These are phyloP conservation scores for Bruchidius siliquastri DNA, from an alignment of 2,888 invertebrate species.

Conservation along the genomic window DNA sequence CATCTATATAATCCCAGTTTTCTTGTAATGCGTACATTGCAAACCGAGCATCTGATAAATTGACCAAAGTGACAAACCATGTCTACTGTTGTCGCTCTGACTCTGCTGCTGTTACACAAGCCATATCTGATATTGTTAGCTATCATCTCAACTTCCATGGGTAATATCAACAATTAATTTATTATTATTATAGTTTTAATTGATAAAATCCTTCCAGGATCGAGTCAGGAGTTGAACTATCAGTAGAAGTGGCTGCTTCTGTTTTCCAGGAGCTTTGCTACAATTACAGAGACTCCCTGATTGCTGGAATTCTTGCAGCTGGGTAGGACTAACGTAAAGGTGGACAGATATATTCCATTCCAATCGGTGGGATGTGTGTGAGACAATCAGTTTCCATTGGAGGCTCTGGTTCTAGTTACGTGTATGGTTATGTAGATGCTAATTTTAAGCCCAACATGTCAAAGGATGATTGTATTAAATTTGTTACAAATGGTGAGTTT, in stretches of 20 bases:
- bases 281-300: conserved; percentile 88
- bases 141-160: conserved; percentile 87
- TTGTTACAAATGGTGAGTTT: conserved; percentile 76
- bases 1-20: no score
- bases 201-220: conserved; percentile 52
- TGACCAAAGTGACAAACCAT: conserved; percentile 88
- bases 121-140: conserved; percentile 90
- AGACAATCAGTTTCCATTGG: conserved; percentile 84
- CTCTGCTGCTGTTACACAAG: conserved; percentile 97
- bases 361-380: conserved; percentile 80
- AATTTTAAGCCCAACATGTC: conserved; percentile 83
- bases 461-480: conserved; percentile 78
- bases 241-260: conserved; percentile 86
- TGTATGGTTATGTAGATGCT: conserved; percentile 94
- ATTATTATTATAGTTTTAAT: background rate
- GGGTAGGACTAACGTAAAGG: conserved; percentile 93
- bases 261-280: conserved; percentile 94
- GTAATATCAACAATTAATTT: conserved; percentile 46
- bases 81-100: conserved; percentile 98
- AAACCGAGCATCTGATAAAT: conserved; percentile 93
- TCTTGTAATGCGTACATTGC: conserved; percentile 78
- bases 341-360: conserved; percentile 72
- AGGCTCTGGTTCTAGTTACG: conserved; percentile 92
- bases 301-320: conserved; percentile 93
- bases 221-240: conserved; percentile 77